Conservation (phyloP, 2,888 invertebrate genomes). For the Ectropis crepuscularia region DNA sequence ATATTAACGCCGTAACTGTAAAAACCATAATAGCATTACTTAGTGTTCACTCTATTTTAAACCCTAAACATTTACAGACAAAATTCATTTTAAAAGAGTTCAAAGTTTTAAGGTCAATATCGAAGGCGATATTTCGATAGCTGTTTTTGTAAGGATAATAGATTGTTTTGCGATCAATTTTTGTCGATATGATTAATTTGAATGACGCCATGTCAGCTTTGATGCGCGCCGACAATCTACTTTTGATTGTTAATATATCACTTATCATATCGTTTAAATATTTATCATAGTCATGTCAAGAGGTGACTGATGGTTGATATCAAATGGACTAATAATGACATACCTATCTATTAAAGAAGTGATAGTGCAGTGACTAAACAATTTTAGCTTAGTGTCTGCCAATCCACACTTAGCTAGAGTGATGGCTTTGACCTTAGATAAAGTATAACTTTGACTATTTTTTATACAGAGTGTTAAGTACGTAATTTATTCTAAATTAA, state of each 20-base stretch:
- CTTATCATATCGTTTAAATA: slow-evolving; percentile 4
- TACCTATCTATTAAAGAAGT: neutral
- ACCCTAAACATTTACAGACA: slow-evolving; percentile 29
- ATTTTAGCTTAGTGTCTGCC: too few relatives aligned
- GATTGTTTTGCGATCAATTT: slow-evolving; percentile 21
- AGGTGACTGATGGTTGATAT: slow-evolving; percentile 6
- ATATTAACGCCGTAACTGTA: neutral
- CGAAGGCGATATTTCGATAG: slow-evolving; percentile 14
- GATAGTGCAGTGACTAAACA: too few relatives aligned
- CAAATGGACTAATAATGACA: neutral
- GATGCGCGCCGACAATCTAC: slow-evolving; percentile 23
- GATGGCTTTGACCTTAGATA: too few relatives aligned
- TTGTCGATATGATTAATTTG: slow-evolving; percentile 23
- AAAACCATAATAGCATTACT: slow-evolving; percentile 6
- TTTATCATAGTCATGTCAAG: neutral
- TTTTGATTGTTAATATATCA: slow-evolving; percentile 23
- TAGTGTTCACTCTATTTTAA: slow-evolving; percentile 30
- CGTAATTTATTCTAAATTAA: too few relatives aligned
- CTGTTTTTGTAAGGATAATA: slow-evolving; percentile 25
- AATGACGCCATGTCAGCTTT: slow-evolving; percentile 25
- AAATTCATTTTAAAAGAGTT: slow-evolving; percentile 33
- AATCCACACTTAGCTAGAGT: too few relatives aligned
- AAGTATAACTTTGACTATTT: too few relatives aligned
- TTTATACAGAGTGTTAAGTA: too few relatives aligned
- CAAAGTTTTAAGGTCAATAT: slow-evolving; percentile 27